These are phyloP conservation scores for Diarsia rubi DNA, from an alignment of 2,888 invertebrate species.

Conservation along the genomic window DNA sequence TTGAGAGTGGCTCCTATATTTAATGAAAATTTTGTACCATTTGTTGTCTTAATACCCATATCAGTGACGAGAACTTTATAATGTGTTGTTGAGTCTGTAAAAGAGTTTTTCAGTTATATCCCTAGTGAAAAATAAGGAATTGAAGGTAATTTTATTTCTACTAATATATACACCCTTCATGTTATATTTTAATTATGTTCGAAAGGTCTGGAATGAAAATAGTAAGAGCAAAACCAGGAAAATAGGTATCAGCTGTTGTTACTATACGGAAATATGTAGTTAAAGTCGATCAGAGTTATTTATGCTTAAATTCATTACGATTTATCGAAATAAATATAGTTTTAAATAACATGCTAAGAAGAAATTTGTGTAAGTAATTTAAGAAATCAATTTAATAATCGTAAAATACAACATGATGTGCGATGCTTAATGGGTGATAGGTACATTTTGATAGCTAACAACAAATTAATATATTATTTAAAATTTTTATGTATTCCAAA, in stretches of 20 bases:
- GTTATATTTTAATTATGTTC: background rate
- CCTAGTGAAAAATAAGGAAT: constrained; percentile 24
- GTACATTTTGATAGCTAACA: background rate
- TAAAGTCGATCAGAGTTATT: background rate
- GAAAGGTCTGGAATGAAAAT: background rate
- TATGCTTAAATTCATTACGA: background rate
- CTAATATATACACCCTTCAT: background rate
- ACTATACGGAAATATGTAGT: background rate
- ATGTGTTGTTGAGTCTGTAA: constrained; percentile 47
- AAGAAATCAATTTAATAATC: background rate
- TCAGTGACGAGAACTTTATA: constrained; percentile 52
- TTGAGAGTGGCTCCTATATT: constrained; percentile 63
- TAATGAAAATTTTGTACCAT: constrained; percentile 59
- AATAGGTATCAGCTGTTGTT: constrained; percentile 34
- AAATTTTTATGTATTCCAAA: background rate
- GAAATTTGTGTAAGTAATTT: background rate
- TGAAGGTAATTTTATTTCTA: constrained; percentile 46
- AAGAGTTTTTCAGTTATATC: constrained; percentile 45
- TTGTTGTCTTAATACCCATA: constrained; percentile 56
- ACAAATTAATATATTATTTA: background rate
- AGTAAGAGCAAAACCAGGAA: background rate
- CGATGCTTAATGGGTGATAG: background rate
- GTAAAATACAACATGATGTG: background rate
- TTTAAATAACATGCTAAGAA: background rate
- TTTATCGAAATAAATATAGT: background rate